Base-by-base conservation (phyloP, 2,797 vertebrate species). In the Triplophysa bombifrons region DNA sequence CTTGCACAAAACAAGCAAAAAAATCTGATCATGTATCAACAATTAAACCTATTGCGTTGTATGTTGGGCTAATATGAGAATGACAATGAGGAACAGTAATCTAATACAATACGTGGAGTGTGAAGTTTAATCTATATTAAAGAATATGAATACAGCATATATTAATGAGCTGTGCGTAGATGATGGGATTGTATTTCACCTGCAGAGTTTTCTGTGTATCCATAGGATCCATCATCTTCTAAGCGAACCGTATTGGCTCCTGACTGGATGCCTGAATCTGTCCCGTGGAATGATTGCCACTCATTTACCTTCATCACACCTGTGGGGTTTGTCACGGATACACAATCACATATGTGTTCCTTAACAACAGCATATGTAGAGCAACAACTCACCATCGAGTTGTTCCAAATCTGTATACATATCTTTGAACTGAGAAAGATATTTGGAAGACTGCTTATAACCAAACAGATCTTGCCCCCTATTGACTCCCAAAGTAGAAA, bases 211-310 rank as follows among this genome's bases (percentile, higher is more conserved):
- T 88, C 88, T 0, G 78, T 85, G 81, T 90, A 25, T 0, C 86
- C 90, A 78, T 85, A 1, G 17, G 67, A 50, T 25, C 82, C 83
- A 0, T 91, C 90, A 0, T 94, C 90, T 0, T 91, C 89, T 58
- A 80, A 69, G 48, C 87, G 88, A 78, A 93, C 76, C 0, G 93
- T 94, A 60, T 78, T 91, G 80, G 93, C 93, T 73, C 91, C 90
- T 1, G 93, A 93, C 64, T 94, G 91, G 86, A 94, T 91, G 78
- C 93, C 93, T 0, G 93, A 94, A 87, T 94, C 93, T 0, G 78
- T 0, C 51, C 61, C 63, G 1, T 94, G 93, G 82, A 84, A 86
- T 0, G 87, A 84, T 11, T 92, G 88, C 93, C 93, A 94, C 58
- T 91, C 82, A 1, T 66, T 4, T 81, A 94, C 93, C 87, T 92